Conservation (phyloP, 2,797 vertebrate species). For the Chaetodon trifasciatus region DNA sequence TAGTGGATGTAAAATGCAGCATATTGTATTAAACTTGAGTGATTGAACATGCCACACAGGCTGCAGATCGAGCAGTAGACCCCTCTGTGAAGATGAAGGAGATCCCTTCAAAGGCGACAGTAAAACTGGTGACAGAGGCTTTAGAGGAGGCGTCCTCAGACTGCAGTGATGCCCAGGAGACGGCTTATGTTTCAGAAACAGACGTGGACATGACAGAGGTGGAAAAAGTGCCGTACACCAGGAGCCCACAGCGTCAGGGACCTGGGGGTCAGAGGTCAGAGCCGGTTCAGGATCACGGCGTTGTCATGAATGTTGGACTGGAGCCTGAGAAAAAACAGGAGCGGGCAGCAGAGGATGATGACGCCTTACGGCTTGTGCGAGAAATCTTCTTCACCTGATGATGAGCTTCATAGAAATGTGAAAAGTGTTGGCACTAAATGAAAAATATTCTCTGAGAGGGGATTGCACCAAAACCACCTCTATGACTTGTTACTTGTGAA, state of each 20-base stretch:
- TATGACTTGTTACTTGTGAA: neutral
- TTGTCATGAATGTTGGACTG: neutral
- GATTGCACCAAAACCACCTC: neutral
- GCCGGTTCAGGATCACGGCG: neutral
- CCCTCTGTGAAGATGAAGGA: constrained; percentile 6
- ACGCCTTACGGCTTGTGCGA: constrained; percentile 76
- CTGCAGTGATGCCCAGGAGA: constrained; percentile 27
- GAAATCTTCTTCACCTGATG: constrained; percentile 83
- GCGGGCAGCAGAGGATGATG: constrained; percentile 56
- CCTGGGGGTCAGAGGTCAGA: constrained; percentile 22
- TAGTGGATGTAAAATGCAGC: neutral
- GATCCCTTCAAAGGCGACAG: neutral
- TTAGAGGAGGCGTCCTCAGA: constrained; percentile 60
- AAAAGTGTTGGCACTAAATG: neutral
- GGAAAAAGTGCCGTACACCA: constrained; percentile 65
- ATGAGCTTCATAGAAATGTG: constrained; percentile 8
- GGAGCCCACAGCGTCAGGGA: constrained; percentile 4
- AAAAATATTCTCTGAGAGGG: neutral
- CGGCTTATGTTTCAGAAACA: constrained; percentile 66
- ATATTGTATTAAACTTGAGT: neutral
- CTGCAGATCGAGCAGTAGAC: constrained; percentile 20
- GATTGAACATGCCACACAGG: constrained; percentile 28
- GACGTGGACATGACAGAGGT: constrained; percentile 71
- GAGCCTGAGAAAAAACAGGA: constrained; percentile 17
- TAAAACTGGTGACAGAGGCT: constrained; percentile 28